These are phyloP conservation scores for Stegophylla sp. DNA, from an alignment of 2,888 invertebrate genomes.

Conservation along the genomic window DNA sequence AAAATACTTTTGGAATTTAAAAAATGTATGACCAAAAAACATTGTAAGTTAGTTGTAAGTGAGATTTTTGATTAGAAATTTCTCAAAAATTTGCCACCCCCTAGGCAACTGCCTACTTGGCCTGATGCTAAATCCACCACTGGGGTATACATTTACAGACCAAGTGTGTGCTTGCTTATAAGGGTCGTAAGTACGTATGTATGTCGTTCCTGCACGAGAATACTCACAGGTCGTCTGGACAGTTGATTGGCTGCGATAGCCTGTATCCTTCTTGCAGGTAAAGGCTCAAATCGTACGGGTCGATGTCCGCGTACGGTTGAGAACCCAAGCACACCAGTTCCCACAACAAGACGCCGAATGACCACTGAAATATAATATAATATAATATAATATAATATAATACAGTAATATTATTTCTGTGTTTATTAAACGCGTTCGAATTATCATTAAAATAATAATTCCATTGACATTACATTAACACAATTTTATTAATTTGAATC, in stretches of 20 bases:
- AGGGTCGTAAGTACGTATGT: too few relatives aligned
- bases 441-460: neutral
- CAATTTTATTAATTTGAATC: too few relatives aligned
- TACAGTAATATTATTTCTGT: neutral
- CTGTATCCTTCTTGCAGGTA: constrained; percentile 88
- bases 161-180: too few relatives aligned
- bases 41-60: too few relatives aligned
- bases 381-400: neutral
- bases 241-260: constrained; percentile 88
- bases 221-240: constrained; percentile 93
- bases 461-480: neutral
- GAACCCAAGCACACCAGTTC: constrained; percentile 89
- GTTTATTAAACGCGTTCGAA: neutral
- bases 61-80: too few relatives aligned
- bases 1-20: too few relatives aligned
- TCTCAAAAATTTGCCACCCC: too few relatives aligned
- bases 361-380: constrained; percentile 73
- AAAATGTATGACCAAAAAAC: too few relatives aligned
- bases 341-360: constrained; percentile 93
- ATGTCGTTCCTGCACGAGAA: neutral
- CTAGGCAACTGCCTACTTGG: too few relatives aligned
- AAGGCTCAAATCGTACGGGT: constrained; percentile 88
- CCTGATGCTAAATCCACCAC: too few relatives aligned
- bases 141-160: too few relatives aligned
- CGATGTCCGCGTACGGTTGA: constrained; percentile 88